Conservation (phyloP, 2,797 vertebrate genomes). For the Neosalanx taihuensis region DNA sequence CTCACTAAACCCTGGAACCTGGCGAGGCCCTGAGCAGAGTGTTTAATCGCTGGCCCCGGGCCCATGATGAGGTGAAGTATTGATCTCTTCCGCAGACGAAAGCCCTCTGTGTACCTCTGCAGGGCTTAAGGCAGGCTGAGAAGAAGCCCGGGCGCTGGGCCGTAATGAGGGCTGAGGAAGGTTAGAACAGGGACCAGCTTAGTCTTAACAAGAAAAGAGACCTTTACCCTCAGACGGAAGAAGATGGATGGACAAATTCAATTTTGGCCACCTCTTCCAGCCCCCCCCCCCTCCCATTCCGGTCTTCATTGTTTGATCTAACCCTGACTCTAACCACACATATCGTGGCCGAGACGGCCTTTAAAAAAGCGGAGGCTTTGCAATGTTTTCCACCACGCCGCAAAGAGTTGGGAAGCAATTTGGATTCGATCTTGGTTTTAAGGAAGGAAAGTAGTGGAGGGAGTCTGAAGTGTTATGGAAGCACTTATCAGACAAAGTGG, state of each 20-base stretch:
- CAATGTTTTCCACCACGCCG: constrained; percentile 36
- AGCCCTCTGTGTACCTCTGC: constrained; percentile 56
- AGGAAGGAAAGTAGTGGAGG: constrained; percentile 35
- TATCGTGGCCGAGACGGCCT: constrained; percentile 28
- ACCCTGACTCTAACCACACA: constrained; percentile 38
- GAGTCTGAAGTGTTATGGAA: constrained; percentile 46
- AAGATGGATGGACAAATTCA: constrained; percentile 28
- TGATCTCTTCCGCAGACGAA: constrained; percentile 59
- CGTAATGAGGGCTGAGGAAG: constrained; percentile 59
- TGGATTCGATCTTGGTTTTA: constrained; percentile 42
- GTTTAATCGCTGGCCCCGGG: constrained; percentile 58
- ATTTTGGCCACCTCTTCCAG: constrained; percentile 26
- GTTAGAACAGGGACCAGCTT: constrained; percentile 39
- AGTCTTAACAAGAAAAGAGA: constrained; percentile 55
- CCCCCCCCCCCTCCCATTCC: constrained; percentile 7
- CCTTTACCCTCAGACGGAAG: constrained; percentile 44
- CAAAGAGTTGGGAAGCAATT: constrained; percentile 49
- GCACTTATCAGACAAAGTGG: constrained; percentile 43
- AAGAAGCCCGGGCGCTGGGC: constrained; percentile 36
- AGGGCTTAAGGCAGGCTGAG: constrained; percentile 49
- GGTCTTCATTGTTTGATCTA: constrained; percentile 29
- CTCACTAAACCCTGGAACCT: constrained; percentile 41
- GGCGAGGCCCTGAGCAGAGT: constrained; percentile 49
- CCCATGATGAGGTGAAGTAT: constrained; percentile 64
- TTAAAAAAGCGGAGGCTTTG: constrained; percentile 36